Conservation (phyloP, 1,140 invertebrate genomes). For the Euura saliciscinereae region DNA sequence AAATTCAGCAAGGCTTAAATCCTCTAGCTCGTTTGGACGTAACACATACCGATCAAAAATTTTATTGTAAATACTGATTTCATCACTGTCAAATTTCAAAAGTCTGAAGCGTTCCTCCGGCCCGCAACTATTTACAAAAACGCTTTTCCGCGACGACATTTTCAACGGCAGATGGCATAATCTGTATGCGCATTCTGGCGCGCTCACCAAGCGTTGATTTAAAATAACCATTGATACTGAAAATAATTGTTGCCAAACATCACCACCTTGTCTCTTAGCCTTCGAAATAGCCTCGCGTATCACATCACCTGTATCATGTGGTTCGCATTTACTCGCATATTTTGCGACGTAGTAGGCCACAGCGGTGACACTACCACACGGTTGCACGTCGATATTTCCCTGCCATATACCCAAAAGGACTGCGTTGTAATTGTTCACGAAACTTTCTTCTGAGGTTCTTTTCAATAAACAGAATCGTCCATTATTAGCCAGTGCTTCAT, state of each 20-base stretch:
- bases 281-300: conserved; percentile 36
- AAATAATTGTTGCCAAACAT: conserved; percentile 17
- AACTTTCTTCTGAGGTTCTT: conserved; percentile 24
- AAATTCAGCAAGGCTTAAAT: no score
- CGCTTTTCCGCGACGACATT: no score
- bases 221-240: no score
- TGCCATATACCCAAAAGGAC: conserved; percentile 37
- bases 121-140: no score
- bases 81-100: no score
- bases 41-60: no score
- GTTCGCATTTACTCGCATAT: conserved; percentile 50
- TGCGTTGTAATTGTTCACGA: conserved; percentile 42
- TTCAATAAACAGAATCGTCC: conserved; percentile 30
- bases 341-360: conserved; percentile 53
- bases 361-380: conserved; percentile 41
- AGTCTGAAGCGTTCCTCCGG: no score
- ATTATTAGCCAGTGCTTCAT: conserved; percentile 28
- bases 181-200: no score
- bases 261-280: conserved; percentile 33
- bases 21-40: no score
- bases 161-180: no score
- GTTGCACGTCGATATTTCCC: conserved; percentile 49
- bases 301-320: conserved; percentile 29
- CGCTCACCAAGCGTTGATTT: no score
- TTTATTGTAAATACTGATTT: no score